Evolutionary conservation across 2,888 invertebrate genomes (phyloP).

Genomic region (Stenoptilia bipunctidactyla): DNA sequence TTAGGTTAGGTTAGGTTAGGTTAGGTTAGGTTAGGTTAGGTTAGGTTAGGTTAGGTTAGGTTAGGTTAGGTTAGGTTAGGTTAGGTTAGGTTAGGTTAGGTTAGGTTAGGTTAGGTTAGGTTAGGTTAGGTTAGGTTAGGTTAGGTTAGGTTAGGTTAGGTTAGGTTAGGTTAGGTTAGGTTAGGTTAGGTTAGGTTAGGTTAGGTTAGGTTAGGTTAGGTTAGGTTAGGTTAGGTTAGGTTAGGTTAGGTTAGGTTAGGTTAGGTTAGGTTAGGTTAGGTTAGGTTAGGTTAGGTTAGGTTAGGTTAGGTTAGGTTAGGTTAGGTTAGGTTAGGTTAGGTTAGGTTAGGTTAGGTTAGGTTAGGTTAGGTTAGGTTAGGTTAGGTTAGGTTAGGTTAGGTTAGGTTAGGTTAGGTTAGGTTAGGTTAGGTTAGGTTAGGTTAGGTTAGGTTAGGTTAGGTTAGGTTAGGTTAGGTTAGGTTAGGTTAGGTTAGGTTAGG

Average conservation of each 20-base stretch:
- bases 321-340: conserved; percentile 5
- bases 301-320: conserved; percentile 3
- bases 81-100: conserved; percentile 19
- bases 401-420: conserved; percentile 3
- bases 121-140: conserved; percentile 6
- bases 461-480: conserved; percentile 7
- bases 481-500: conserved; percentile 7
- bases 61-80: conserved; percentile 15
- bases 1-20: conserved; percentile 19
- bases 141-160: conserved; percentile 22
- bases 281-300: conserved; percentile 3
- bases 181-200: conserved; percentile 5
- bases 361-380: conserved; percentile 8
- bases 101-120: conserved; percentile 18
- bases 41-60: conserved; percentile 16
- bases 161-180: conserved; percentile 20
- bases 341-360: conserved; percentile 6
- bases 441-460: conserved; percentile 8
- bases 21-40: conserved; percentile 17
- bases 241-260: conserved; percentile 4
- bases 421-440: conserved; percentile 6
- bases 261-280: conserved; percentile 8
- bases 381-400: conserved; percentile 8
- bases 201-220: conserved; percentile 3
- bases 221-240: conserved; percentile 1